Base-by-base conservation (phyloP, 2,797 vertebrate species). In the Danio kyathit region DNA sequence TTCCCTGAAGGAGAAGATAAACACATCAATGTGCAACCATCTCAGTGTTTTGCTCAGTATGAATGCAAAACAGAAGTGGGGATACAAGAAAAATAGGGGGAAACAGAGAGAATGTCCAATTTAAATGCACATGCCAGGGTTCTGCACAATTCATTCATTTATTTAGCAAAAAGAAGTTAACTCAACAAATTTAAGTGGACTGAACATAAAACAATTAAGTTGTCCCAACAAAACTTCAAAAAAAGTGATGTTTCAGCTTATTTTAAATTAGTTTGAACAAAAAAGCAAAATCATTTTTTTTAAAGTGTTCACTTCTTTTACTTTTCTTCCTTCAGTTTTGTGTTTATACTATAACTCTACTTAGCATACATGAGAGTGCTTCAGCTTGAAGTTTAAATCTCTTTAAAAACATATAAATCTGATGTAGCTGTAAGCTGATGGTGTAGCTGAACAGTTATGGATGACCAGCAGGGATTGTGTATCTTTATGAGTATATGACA, bases 401-500 rank as follows among this genome's bases (percentile, higher is more conserved):
- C 12, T 63, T 21, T 51, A 74, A 75, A 75, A 40, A 5, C 49
- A 44, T 76, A 44, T 29, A 21, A 44, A 44, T 51, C 54, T 57
- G 12, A 67, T 46, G 19, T 29, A 72, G 51, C n/a, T 63, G 46
- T 54, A 61, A 49, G 40, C 29, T 49, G 5, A 69, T 29, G 29
- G 29, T 29, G 29, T 29, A 29, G 21, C 7, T 59, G 19, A 46
- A 46, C 40, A 57, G 40, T 59, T 29, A 56, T 56, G 46, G 38
- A 65, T 63, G 61, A 65, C 40, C 10, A 29, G 9, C 40, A 54
- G 40, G 49, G 12, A 60, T 73, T 71, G 8, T 44, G 8, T 52
- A 74, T 81, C 71, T 57, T 41, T 44, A 46, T 29, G 11, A 73
- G 48, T 51, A 66, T 51, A 40, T n/a, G 48, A 61, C 56, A 81